Conservation (phyloP, 37 sponge, comb jelly and placozoan species). For the Crambe crambe region DNA sequence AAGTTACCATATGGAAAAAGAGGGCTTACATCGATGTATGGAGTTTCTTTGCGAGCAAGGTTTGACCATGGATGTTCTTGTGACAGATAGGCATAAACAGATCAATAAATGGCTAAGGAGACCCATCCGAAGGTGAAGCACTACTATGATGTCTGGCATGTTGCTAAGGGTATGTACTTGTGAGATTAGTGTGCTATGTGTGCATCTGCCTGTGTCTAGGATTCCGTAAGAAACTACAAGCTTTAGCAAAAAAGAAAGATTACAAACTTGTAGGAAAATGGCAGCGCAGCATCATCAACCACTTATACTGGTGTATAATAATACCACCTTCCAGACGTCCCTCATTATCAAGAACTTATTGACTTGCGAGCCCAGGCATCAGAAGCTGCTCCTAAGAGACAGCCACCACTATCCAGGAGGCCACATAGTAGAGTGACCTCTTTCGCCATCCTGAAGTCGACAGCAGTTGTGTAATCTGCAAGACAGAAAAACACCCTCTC, state of each 20-base stretch:
- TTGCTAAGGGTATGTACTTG: conserved; percentile 58
- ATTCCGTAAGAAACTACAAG: conserved; percentile 15
- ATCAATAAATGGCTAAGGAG: conserved; percentile 38
- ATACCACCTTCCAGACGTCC: no score
- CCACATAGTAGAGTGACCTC: no score
- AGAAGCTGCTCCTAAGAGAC: no score
- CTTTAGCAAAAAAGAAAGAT: conserved; percentile 39
- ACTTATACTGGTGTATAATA: conserved; percentile 66
- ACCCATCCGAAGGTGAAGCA: conserved; percentile 18
- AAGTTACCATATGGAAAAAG: conserved; percentile 63
- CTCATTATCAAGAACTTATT: no score
- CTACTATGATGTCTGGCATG: conserved; percentile 63
- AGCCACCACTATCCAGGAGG: no score
- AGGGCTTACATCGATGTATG: conserved; percentile 34
- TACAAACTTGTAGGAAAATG: conserved; percentile 38
- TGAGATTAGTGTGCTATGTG: not conserved
- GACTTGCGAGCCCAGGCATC: no score
- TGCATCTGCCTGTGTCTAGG: not conserved
- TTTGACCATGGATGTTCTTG: conserved; percentile 2
- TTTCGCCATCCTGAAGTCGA: not conserved
- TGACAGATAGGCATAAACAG: conserved; percentile 60
- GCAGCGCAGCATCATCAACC: conserved; percentile 49
- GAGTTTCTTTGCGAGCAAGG: conserved; percentile 14
- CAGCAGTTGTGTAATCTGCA: not conserved
- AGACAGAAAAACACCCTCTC: not conserved